Percentiles rank a stretch among this genome's conserved stretches.
Conservation (phyloP, 1,140 invertebrate genomes). For the Nasonia vitripennis region DNA sequence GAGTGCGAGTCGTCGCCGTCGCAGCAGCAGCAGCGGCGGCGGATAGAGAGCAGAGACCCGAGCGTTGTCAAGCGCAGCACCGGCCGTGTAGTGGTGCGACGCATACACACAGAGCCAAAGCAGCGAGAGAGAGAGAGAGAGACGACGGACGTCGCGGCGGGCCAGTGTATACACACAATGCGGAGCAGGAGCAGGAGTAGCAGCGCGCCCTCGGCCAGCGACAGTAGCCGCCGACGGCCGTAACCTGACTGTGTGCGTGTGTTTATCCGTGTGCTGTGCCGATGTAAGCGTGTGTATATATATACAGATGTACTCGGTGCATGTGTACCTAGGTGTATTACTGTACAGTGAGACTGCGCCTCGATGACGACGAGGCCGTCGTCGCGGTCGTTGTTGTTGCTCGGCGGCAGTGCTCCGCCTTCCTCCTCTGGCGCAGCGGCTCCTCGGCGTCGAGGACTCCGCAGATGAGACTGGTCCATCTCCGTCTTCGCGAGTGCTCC, state of each 20-base stretch:
- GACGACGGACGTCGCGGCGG: neutral
- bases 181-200: neutral
- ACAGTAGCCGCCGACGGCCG: neutral
- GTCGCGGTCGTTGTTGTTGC: neutral
- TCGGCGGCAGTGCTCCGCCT: neutral
- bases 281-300: no score
- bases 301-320: neutral
- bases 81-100: neutral
- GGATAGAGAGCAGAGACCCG: neutral
- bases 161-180: neutral
- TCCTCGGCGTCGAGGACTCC: neutral
- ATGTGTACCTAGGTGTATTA: neutral
- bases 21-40: neutral
- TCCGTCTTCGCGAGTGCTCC: no score
- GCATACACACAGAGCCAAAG: neutral
- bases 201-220: neutral
- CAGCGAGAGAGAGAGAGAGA: neutral
- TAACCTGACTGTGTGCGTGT: neutral
- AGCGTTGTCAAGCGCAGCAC: slow-evolving; percentile 36
- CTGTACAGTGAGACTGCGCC: neutral
- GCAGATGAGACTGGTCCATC: neutral
- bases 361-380: neutral
- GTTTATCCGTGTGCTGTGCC: neutral
- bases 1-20: neutral
- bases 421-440: neutral